These are phyloP conservation scores for Disparrhopalites patrizii DNA, from an alignment of 2,888 invertebrate genomes.

Conservation along the genomic window DNA sequence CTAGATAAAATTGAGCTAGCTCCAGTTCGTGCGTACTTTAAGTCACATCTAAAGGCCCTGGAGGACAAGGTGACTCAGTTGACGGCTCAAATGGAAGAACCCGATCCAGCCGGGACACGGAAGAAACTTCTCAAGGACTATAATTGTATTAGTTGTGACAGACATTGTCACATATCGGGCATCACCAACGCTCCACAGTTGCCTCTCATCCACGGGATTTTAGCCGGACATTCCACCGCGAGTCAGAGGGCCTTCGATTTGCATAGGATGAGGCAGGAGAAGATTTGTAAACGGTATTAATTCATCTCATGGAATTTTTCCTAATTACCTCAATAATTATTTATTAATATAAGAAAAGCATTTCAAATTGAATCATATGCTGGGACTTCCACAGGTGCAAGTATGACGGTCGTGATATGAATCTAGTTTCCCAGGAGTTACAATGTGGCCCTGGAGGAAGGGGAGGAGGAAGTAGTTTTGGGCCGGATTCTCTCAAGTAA, in stretches of 20 bases:
- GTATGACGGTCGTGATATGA: slow-evolving; percentile 29
- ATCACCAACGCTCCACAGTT: slow-evolving; percentile 35
- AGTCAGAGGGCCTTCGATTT: slow-evolving; percentile 41
- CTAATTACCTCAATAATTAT: too few relatives aligned
- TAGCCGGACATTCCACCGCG: slow-evolving; percentile 37
- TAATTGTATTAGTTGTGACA: slow-evolving; percentile 45
- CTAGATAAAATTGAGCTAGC: slow-evolving; percentile 44
- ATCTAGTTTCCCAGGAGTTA: slow-evolving; percentile 18
- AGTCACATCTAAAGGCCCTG: slow-evolving; percentile 38
- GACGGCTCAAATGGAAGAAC: slow-evolving; percentile 38
- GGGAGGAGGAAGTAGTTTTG: background rate
- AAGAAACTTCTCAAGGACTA: slow-evolving; percentile 44
- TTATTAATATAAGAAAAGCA: too few relatives aligned
- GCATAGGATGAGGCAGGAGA: slow-evolving; percentile 34
- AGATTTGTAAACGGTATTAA: background rate
- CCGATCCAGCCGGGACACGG: slow-evolving; percentile 47
- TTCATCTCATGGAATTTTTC: background rate
- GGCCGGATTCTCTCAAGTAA: background rate
- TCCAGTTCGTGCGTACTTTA: slow-evolving; percentile 45
- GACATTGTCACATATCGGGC: slow-evolving; percentile 41
- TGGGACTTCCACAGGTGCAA: slow-evolving; percentile 8
- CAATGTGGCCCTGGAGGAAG: slow-evolving; percentile 6
- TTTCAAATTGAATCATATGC: too few relatives aligned
- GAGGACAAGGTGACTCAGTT: slow-evolving; percentile 39
- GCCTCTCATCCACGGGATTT: slow-evolving; percentile 36